Base-by-base conservation (phyloP, 1,140 invertebrate genomes). In the Camponotus floridanus region DNA sequence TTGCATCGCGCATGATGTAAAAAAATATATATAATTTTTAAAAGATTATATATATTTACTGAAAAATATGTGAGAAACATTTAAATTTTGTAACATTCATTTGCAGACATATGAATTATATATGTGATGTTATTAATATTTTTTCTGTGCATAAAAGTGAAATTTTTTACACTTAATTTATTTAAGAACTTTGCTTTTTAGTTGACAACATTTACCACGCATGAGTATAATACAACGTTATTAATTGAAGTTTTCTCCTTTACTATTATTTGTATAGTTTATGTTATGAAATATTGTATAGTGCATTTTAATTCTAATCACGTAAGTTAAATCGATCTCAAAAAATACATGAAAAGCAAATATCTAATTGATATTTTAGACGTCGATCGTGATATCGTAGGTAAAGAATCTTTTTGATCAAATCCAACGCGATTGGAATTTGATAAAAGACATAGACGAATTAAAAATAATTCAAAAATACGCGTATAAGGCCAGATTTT, bases 381-480 rank as follows among this genome's bases (percentile, higher is more conserved):
- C 11, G 2, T 18, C 51, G 8, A 33, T 62, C 48, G 26, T 36
- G 64, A 3, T 59, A 73, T 45, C 6, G 18, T 68, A 73, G 79
- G 33, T 73, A 26, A 81, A 61, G 9, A 33, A 71, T 31, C 18
- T 81, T 3, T 45, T 81, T 61, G 59, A 81, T 71, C 51, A 81
- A 73, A 61, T 81, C 13, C 65, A 26, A 48, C 26, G 1, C 11
- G 51, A 81, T 33, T 81, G 79, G 79, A 59, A 81, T 11, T 71
- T 45, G 4, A 45, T 71, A 45, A 33, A 48, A 33, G 45, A 71
- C 18, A 26, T 9, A 33, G 55, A 81, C 11, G 79, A 81, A 15
- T 8, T 71, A 11, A 45, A 81, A n/a, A 81, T 81, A 81, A 59
- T 81, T 13, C 67, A 51, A 45, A 70, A 81, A 45, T 81, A 81